Base-by-base conservation (phyloP, 2,113 vertebrate genomes). In the Psittacara wagleri region DNA sequence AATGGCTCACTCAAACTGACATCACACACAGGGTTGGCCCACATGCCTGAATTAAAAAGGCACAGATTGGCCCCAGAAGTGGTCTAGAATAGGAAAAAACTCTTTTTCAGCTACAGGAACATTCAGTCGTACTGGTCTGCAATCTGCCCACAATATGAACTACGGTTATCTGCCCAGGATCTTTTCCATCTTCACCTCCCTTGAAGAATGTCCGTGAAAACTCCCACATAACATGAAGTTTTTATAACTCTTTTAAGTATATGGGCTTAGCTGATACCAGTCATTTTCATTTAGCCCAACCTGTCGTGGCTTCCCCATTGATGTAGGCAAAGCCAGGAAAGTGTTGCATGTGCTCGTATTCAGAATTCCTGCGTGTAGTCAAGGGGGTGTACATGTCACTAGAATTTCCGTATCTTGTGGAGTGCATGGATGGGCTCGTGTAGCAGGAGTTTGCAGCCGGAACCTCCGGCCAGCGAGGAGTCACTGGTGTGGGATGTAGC, bases 271-370 rank as follows among this genome's bases (percentile, higher is more conserved):
- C 90, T 76, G 79, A 54, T 51, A 92, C 16, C 92, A 98, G 97
- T 97, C 96, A 83, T 69, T 84, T 79, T 98, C 94, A 99, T 92
- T 99, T 99, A 52, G 99, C 99, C 99, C 99, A 99, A 41, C 99
- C 99, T 15, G 99, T 99, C 68, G 99, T 99, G 95, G 99, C 99
- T 95, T 99, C 99, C 69, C 99, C 99, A 8, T 99, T 99, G 96
- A 99, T 99, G 95, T 99, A 99, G 95, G 99, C 99, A 93, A 99
- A 99, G 95, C 99, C 99, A 0, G 99, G 99, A 97, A 99, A 99
- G 98, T 99, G 99, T 98, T 99, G 99, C 94, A 99, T 99, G 98
- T 99, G 99, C 97, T 99, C 99, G 2, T 99, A 99, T 96, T 99
- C 99, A 6, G 99, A 99, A 98, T 99, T 99, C 95, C 99, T 98